Evolutionary conservation across 2,888 invertebrate species (phyloP), one percentile per base, ranked within the genome.

Genomic region (Galerucella pusilla): DNA sequence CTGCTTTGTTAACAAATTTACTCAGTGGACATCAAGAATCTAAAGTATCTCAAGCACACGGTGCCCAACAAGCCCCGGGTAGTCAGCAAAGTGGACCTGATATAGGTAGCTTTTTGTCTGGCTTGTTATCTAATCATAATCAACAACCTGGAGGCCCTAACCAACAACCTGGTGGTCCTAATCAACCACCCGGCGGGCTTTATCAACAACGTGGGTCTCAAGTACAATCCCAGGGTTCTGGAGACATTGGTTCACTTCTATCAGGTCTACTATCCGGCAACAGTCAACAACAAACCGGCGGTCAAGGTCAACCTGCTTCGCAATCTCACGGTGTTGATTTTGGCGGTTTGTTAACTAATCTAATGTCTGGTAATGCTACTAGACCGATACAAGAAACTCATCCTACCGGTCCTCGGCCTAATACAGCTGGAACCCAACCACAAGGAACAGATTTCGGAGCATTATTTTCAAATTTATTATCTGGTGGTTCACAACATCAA

Each of bases 301-400:
- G 68, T 42, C 67, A 52, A n/a, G 68, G 68, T 52, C 54, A 69
- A 59, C 66, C 71, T 54, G 73, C 68, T 9, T 35, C 63, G 10
- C 63, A 63, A 63, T 4, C 11, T 46, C 63, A 59, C 9, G 66
- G 71, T 67, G 71, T 71, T 54, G 75, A 61, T 72, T 72, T 64
- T 16, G 42, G 71, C 11, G 79, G 78, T 60, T 68, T 76, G 11
- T 60, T 80, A 11, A 66, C 77, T 14, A 75, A 77, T n/a, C 45
- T 80, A 60, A 70, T 80, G 45, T 76, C 78, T 52, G 67, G 67
- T 63, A 63, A 54, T 16, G 61, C 66, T 52, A 75, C 71, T 14
- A 75, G 75, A 45, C 71, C 75, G 10, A 68, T 65, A 25, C 71
- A 75, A 54, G 59, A 65, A 71, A 65, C 70, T 25, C 28, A 10